Conservation (phyloP, 1,140 invertebrate genomes). For the Cyrtorhinus lividipennis region DNA sequence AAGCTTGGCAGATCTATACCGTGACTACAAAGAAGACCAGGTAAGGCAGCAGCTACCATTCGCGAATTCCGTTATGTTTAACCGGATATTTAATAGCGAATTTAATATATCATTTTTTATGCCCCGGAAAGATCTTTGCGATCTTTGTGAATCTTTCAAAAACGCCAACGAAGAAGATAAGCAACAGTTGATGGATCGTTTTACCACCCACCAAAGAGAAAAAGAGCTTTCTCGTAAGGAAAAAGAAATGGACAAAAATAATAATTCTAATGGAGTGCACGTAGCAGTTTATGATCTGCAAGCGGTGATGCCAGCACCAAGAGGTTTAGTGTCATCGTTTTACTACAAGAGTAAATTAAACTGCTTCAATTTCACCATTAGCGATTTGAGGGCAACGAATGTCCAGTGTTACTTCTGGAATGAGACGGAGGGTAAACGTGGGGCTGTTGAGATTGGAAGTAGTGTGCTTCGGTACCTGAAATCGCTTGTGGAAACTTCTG, state of each 20-base stretch:
- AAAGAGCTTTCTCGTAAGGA: not conserved
- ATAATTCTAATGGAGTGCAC: not conserved
- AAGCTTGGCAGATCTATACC: slow-evolving; percentile 14
- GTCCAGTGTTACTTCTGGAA: not conserved
- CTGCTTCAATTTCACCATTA: not conserved
- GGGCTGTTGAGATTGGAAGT: not conserved
- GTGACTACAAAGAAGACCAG: slow-evolving; percentile 17
- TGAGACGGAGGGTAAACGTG: not conserved
- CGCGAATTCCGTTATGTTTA: slow-evolving; percentile 19
- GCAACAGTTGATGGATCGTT: not conserved
- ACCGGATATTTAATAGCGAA: slow-evolving; percentile 19
- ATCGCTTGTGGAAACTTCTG: no score
- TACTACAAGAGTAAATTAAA: slow-evolving; percentile 3
- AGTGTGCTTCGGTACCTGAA: not conserved
- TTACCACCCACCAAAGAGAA: not conserved
- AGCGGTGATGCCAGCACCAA: not conserved
- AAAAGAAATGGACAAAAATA: not conserved
- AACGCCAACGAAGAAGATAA: slow-evolving; percentile 10
- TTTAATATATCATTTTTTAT: slow-evolving; percentile 24
- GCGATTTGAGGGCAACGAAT: not conserved
- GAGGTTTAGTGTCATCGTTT: not conserved
- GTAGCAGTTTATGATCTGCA: not conserved
- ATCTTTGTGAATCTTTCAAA: slow-evolving; percentile 19
- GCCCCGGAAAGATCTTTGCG: slow-evolving; percentile 25
- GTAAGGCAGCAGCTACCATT: slow-evolving; percentile 16